These are phyloP conservation scores for Portunus trituberculatus DNA, from an alignment of 1,140 invertebrate species.

Conservation along the genomic window DNA sequence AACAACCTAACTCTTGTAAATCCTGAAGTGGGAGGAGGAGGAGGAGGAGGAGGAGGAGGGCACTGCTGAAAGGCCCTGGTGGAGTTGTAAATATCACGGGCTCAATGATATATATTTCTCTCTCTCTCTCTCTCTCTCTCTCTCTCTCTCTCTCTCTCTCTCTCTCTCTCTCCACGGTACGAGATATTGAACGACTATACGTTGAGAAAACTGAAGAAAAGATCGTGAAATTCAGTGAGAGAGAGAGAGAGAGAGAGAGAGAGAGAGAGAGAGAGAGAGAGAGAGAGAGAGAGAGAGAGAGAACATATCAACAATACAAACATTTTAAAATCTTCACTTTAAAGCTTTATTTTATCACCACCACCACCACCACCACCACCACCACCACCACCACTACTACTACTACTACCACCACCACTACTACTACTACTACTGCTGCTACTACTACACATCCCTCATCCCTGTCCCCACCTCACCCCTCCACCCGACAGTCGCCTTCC, in stretches of 20 bases:
- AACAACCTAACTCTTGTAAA: neutral
- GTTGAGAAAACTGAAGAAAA: neutral
- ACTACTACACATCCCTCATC: neutral
- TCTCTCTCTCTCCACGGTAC: no score
- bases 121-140: conserved; percentile 20
- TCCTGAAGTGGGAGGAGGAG: conserved; percentile 13
- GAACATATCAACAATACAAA: no score
- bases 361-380: neutral
- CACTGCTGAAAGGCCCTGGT: neutral
- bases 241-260: neutral
- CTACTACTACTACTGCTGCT: neutral
- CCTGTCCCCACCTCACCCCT: neutral
- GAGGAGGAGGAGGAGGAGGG: conserved; percentile 1
- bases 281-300: no score
- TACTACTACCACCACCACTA: neutral
- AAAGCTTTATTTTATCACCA: neutral
- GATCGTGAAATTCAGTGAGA: neutral
- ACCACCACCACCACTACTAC: neutral
- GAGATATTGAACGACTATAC: no score
- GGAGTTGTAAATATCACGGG: conserved; percentile 1
- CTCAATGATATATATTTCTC: conserved; percentile 3
- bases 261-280: no score
- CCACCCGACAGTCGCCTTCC: neutral
- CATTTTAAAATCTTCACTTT: neutral
- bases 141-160: conserved; percentile 6